phyloP scores from a whole-genome alignment of 2,888 invertebrate species.

The Carabus problematicus region DNA sequence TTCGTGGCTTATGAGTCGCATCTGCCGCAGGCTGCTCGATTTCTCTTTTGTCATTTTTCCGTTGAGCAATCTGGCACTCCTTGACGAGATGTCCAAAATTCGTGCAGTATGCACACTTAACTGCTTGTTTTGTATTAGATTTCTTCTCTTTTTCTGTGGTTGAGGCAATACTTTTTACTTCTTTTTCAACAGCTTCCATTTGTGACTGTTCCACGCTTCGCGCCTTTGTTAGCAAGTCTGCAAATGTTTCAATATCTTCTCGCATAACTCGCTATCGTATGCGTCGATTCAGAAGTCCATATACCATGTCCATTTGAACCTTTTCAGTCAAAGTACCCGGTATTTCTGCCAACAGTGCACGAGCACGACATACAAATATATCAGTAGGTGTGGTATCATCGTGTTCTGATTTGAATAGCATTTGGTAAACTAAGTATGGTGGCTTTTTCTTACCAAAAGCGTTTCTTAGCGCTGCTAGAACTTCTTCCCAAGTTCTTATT shows the following conservation, averaged over 20 bases:
- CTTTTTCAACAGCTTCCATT: background rate
- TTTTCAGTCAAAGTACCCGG: slow-evolving; percentile 9
- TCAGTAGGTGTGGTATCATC: slow-evolving; percentile 14
- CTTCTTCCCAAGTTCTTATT: slow-evolving; percentile 23
- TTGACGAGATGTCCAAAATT: no score
- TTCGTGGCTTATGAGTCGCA: no score
- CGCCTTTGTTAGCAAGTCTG: background rate
- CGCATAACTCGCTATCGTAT: slow-evolving; percentile 18
- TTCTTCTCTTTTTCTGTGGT: no score
- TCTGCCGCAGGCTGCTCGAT: no score
- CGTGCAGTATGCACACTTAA: no score
- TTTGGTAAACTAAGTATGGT: slow-evolving; percentile 17
- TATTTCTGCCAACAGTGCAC: slow-evolving; percentile 20
- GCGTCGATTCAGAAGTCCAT: slow-evolving; percentile 16
- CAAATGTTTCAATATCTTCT: slow-evolving; percentile 12
- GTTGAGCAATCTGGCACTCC: no score
- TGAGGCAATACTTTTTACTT: no score
- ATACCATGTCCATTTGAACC: slow-evolving; percentile 21
- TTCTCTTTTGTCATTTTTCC: no score
- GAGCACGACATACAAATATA: slow-evolving; percentile 24
- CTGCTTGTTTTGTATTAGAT: no score
- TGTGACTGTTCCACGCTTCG: slow-evolving; percentile 18
- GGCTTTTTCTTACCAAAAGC: slow-evolving; percentile 38
- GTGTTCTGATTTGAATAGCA: slow-evolving; percentile 23
- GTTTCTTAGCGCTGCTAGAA: slow-evolving; percentile 26